Base-by-base conservation (phyloP, 2,113 vertebrate species). In the Platycercus adscitus region DNA sequence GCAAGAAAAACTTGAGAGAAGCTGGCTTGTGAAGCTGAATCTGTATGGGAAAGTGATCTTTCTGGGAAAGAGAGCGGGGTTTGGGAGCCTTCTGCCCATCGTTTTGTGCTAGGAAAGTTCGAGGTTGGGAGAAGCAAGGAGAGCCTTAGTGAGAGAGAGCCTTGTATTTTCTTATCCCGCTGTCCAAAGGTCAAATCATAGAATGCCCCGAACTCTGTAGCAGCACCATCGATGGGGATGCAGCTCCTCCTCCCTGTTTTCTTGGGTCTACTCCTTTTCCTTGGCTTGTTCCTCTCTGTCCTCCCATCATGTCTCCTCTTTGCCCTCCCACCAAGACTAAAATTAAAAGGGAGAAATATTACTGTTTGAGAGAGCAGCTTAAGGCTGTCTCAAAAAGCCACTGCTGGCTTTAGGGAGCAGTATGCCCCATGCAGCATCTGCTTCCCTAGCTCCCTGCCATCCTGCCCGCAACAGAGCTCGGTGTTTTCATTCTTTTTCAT, bases 121-220 rank as follows among this genome's bases (percentile, higher is more conserved):
- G 3, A 33, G 52, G n/a, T 9, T 46, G 28, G 28, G 37, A 83
- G 53, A 4, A 80, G 41, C 33, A n/a, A 31, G 41, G 35, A 65
- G 44, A 61, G 17, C 37, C n/a, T 90, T 37, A 23, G 55, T 18
- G 49, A 65, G 44, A 20, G 37, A 37, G 37, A 37, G 37, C 37
- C 37, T 37, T 55, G 29, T 64, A 19, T 56, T 80, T 79, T 79
- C 43, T 90, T 55, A 39, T 81, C 4, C n/a, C 49, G 35, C 41
- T 95, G 24, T 55, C 20, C 66, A n/a, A 46, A 66, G 46, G 31
- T 58, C 46, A 63, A 39, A 37, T 37, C 76, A 65, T 52, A 26
- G n/a, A 50, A 41, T 3, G 5, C 11, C 21, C 29, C 20, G 23
- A 25, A 16, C 37, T 66, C 1, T 0, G 31, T 7, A 78, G 64